These are phyloP conservation scores for Graphium colonna DNA, from an alignment of 2,888 invertebrate species.

Conservation along the genomic window DNA sequence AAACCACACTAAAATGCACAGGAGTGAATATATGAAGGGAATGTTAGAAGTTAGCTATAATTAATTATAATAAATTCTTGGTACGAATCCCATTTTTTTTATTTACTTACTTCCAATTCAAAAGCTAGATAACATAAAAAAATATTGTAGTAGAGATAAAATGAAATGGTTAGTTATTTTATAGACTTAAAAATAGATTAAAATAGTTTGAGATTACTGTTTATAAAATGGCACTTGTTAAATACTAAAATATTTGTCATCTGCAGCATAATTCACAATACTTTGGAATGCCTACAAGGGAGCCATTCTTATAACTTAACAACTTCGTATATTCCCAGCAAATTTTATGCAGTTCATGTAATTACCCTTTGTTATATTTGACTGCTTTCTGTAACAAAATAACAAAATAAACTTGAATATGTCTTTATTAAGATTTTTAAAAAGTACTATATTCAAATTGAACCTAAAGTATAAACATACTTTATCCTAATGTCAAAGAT, in stretches of 20 bases:
- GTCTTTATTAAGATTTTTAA: too few relatives aligned
- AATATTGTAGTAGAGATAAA: background rate
- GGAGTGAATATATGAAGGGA: slow-evolving; percentile 49
- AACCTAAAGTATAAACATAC: too few relatives aligned
- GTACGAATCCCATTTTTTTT: slow-evolving; percentile 48
- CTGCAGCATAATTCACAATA: slow-evolving; percentile 32
- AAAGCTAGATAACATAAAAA: background rate
- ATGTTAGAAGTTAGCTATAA: slow-evolving; percentile 55
- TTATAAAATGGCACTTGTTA: slow-evolving; percentile 62
- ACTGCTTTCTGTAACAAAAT: slow-evolving; percentile 61
- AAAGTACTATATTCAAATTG: too few relatives aligned
- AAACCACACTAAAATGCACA: slow-evolving; percentile 46
- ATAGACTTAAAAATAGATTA: slow-evolving; percentile 31
- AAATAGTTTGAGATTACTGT: slow-evolving; percentile 46
- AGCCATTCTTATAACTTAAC: background rate
- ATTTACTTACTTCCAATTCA: slow-evolving; percentile 38
- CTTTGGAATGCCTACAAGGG: slow-evolving; percentile 36
- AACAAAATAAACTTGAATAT: too few relatives aligned
- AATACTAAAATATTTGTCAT: slow-evolving; percentile 43
- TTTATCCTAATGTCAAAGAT: too few relatives aligned
- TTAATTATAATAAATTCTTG: slow-evolving; percentile 63
- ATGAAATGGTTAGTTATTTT: background rate
- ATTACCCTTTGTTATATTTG: slow-evolving; percentile 51
- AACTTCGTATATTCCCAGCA: slow-evolving; percentile 1
- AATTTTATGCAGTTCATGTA: slow-evolving; percentile 32